Evolutionary conservation across 2,888 invertebrate genomes (phyloP).

Genomic region (Autographa pulchrina): DNA sequence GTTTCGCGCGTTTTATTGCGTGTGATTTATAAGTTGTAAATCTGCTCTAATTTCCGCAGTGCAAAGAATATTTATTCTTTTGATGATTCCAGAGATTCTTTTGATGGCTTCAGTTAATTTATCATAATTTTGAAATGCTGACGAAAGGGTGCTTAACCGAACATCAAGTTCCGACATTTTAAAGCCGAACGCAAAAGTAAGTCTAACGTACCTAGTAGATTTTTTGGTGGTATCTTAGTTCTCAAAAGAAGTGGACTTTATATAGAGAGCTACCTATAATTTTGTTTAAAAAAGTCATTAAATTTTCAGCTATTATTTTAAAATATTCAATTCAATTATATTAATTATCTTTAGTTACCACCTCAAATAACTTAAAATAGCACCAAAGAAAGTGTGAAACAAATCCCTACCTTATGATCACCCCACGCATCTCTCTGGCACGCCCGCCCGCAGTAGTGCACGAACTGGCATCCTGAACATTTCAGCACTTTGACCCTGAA

Average conservation of each 20-base stretch:
- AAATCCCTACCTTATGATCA: slow-evolving; percentile 91
- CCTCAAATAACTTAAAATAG: neutral
- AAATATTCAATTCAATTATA: neutral
- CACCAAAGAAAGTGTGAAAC: slow-evolving; percentile 9
- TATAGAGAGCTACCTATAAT: too few species aligned
- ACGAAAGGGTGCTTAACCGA: too few species aligned
- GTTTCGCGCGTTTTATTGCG: slow-evolving; percentile 3
- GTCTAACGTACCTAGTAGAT: too few species aligned
- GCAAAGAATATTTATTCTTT: neutral
- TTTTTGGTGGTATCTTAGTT: too few species aligned
- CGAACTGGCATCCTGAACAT: slow-evolving; percentile 95
- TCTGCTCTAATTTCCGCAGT: neutral
- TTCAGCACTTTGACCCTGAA: slow-evolving; percentile 92
- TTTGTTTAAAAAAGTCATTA: too few species aligned
- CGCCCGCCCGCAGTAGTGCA: slow-evolving; percentile 94
- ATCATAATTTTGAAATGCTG: too few species aligned
- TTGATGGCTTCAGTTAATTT: neutral
- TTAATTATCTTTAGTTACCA: neutral
- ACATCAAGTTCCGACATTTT: too few species aligned
- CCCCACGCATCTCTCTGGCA: slow-evolving; percentile 96
- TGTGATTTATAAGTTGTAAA: slow-evolving; percentile 18
- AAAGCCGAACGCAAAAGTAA: too few species aligned
- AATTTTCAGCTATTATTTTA: too few species aligned
- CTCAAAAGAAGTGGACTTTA: too few species aligned
- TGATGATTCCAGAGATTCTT: neutral